phyloP scores from a whole-genome alignment of 2,113 vertebrate species.

The Corythoichthys haematopterus region DNA sequence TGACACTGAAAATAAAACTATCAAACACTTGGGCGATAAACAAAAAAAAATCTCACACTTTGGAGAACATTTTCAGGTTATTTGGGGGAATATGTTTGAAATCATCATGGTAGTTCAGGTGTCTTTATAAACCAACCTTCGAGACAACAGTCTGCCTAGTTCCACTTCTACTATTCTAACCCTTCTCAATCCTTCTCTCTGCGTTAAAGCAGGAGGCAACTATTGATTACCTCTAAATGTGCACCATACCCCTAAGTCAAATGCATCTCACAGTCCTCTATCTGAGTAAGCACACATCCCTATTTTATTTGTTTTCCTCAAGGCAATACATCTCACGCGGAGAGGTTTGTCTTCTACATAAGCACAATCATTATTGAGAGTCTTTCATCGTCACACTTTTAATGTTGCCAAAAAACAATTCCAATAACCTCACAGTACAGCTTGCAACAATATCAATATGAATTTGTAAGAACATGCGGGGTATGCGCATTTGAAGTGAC shows the following conservation, averaged over 20 bases:
- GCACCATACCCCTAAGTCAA: slow-evolving; percentile 37
- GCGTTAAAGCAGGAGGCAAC: slow-evolving; percentile 42
- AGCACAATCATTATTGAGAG: slow-evolving; percentile 9
- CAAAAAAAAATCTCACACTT: slow-evolving; percentile 40
- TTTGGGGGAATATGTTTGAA: slow-evolving; percentile 46
- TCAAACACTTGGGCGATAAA: slow-evolving; percentile 38
- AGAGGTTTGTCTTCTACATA: slow-evolving; percentile 16
- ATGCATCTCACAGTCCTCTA: slow-evolving; percentile 21
- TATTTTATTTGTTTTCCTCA: slow-evolving; percentile 33
- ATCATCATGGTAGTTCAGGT: slow-evolving; percentile 40
- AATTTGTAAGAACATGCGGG: not conserved
- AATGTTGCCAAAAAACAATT: slow-evolving; percentile 10
- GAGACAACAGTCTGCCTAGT: slow-evolving; percentile 24
- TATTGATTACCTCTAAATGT: slow-evolving; percentile 53
- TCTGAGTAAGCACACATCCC: slow-evolving; percentile 19
- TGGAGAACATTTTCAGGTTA: slow-evolving; percentile 44
- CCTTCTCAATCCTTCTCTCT: slow-evolving; percentile 1
- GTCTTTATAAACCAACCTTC: slow-evolving; percentile 35
- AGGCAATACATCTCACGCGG: slow-evolving; percentile 26
- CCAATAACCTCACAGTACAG: not conserved
- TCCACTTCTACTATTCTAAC: slow-evolving; percentile 35
- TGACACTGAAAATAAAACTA: slow-evolving; percentile 24
- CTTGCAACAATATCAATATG: not conserved
- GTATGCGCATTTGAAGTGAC: not conserved
- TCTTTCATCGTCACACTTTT: slow-evolving; percentile 9